Base-by-base conservation (phyloP, 64 coral and sea anemone species). In the Actinia tenebrosa region DNA sequence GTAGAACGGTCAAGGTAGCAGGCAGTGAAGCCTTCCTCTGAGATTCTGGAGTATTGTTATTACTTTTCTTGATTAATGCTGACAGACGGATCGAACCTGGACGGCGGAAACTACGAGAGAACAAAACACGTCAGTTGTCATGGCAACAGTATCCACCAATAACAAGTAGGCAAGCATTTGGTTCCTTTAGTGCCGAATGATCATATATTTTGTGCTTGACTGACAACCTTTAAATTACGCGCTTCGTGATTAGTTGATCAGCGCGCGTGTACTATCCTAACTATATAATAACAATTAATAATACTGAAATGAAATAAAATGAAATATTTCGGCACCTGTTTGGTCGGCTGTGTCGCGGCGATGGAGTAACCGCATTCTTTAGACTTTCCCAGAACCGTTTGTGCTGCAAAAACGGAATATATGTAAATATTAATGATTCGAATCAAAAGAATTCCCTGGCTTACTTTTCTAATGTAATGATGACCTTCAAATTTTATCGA, bases 381-480 rank as follows among this genome's bases (percentile, higher is more conserved):
- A 97, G 81, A 88, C 88, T 97, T 79, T 97, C 94, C 94, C 94
- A 97, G 71, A 97, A 97, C 26, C 94, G 89, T 22, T 97, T 93
- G 30, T 97, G 94, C 94, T 97, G 58, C 37, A 87, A 83, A 83
- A 53, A 82, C 13, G 53, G 7, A 82, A 82, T 13, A 78, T 45
- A 8, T n/a, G 2, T 20, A 78, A 20, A 78, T 3, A 37, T 78
- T 10, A 11, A 78, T 17, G 9, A 37, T 78, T 17, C 19, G 2
- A 78, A 10, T 45, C 25, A 78, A 43, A 26, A 9, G 16, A 55
- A 55, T 55, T 8, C 11, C 11, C 11, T 55, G 53, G 5, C 53
- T 37, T 37, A 37, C 30, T 37, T 37, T 37, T 37, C 30, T 37
- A 37, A 37, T 37, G 30, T 37, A 37, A 37, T 37, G 30, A 37